Base-by-base conservation (phyloP, 92 coral and sea anemone genomes). In the Phenganax subtilis region DNA sequence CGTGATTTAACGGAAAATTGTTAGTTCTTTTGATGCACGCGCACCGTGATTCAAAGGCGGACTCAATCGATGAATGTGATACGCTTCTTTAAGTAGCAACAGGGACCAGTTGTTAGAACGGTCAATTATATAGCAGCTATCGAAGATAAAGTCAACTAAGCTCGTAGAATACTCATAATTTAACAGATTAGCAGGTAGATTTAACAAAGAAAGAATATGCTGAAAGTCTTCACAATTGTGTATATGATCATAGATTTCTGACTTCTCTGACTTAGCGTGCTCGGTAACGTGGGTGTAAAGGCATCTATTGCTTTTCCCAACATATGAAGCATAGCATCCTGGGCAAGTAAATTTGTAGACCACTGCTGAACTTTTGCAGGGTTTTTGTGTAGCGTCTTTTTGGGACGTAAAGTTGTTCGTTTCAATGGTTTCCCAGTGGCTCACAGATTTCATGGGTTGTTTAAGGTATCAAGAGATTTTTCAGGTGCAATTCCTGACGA, bases 301-400 rank as follows among this genome's bases (percentile, higher is more conserved):
- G 11, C 47, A 76, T 30, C 83, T 54, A 31, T 84, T 75, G 11
- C 65, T 84, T 54, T 76, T 84, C 17, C 86, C 86, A 75, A 76
- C 0, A 84, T 84, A 84, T 15, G 14, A 61, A 9, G 87, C 71
- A 57, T 10, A 25, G 25, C 86, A 84, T 8, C 82, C 72, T 53
- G 83, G 73, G 16, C 55, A 84, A 9, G 58, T n/a, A 31, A 84
- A 75, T 62, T 57, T 14, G 59, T 76, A 76, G 4, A 84, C 81
- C 9, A 84, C 75, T 3, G 76, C 25, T 20, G 25, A 75, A 76
- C 73, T 75, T 53, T 47, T 84, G 61, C 52, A 59, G 37, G 68
- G 57, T n/a, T 75, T 69, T 25, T 75, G 84, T n/a, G 81, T 84
- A 12, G 0, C 44, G 30, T 84, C 77, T 37, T 84, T 84, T n/a